Evolutionary conservation across 2,113 vertebrate species (phyloP).

Genomic region (Hippopotamus amphibius): DNA sequence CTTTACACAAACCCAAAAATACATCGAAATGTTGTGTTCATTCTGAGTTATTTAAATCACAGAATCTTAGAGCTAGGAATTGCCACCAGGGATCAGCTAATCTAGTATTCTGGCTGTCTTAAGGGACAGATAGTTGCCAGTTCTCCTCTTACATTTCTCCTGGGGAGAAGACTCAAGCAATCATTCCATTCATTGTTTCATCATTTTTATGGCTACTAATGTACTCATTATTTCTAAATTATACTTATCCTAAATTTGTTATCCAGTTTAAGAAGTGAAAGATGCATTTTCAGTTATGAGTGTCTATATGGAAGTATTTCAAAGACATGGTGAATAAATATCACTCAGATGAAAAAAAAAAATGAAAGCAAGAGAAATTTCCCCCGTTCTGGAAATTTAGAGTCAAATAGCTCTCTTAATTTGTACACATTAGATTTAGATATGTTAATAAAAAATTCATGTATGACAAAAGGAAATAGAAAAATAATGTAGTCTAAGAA

Average conservation of each 20-base stretch:
- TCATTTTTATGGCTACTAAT: not conserved
- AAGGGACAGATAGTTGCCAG: not conserved
- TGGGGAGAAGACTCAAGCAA: conserved; percentile 22
- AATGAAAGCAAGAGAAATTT: not conserved
- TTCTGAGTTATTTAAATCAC: conserved; percentile 14
- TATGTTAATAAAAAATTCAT: not conserved
- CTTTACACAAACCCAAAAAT: not conserved
- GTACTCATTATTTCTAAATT: not conserved
- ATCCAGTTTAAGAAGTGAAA: not conserved
- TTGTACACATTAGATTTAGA: not conserved
- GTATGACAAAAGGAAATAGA: not conserved
- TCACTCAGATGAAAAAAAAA: not conserved
- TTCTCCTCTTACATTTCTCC: not conserved
- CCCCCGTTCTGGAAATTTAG: not conserved
- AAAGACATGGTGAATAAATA: not conserved
- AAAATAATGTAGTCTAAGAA: not conserved
- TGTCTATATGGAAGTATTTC: not conserved
- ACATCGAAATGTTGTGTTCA: not conserved
- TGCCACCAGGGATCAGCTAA: not conserved
- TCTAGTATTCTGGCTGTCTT: not conserved
- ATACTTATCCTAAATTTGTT: not conserved
- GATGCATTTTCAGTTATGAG: not conserved
- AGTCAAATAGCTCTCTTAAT: not conserved
- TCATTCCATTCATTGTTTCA: not conserved
- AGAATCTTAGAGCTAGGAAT: not conserved